Evolutionary conservation across 2,797 vertebrate genomes (phyloP), one percentile per base, ranked within the genome.

Genomic region (Antennarius maculatus): DNA sequence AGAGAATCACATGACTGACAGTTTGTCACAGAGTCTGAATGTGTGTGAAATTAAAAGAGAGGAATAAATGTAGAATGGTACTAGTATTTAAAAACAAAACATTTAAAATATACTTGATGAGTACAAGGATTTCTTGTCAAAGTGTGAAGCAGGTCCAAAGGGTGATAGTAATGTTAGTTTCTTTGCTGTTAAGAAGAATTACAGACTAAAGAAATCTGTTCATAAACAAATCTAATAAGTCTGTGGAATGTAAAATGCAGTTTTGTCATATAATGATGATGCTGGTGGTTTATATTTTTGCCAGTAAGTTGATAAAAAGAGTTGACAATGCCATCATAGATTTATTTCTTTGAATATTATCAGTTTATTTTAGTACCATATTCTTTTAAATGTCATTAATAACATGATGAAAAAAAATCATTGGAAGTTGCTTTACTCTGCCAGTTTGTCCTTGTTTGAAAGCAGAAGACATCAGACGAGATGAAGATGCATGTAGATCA

Each of bases 361-460:
- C 80, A 90, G 91, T 93, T 94, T 92, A 86, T 91, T 89, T 88
- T 93, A 91, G 85, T 81, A 68, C 23, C 51, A 13, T 34, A 37
- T 49, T 60, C 18, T 28, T 80, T 86, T 75, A 62, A 8, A 55
- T 71, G 58, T 57, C 61, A 74, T 66, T 72, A 56, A 81, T 34
- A 63, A 72, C 66, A 63, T 17, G 37, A 23, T 58, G 58, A 50
- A 48, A 39, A 3, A 34, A 34, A 34, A 34, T 1, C 41, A 68
- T 48, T 48, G 70, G 17, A 80, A 68, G 17, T 74, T 51, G 51
- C 67, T 81, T 70, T 70, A 76, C 65, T 88, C 73, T 71, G 74
- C 69, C 69, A 80, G 70, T 76, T 81, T 78, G 48, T 71, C 46
- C 54, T 77, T 31, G 59, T 85, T 74, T 82, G 62, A 68, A 74